Percentiles rank a stretch among this genome's conserved stretches.
phyloP scores from a whole-genome alignment of 2,113 vertebrate genomes.

The Sinocyclocheilus maitianheensis region DNA sequence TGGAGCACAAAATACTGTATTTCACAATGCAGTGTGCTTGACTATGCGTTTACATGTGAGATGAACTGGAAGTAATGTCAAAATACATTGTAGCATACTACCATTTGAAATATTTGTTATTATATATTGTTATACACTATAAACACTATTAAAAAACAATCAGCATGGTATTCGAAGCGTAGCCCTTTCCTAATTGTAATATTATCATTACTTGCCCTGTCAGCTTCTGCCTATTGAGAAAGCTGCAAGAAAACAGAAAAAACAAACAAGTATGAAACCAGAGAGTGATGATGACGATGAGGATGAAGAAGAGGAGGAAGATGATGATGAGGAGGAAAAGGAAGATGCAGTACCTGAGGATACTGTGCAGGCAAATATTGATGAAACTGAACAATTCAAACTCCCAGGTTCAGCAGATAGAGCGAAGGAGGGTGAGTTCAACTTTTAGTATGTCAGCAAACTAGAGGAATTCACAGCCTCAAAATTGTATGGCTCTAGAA shows the following conservation, averaged over 20 bases:
- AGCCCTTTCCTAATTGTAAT: background rate
- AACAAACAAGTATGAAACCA: conserved; percentile 62
- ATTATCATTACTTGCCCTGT: background rate
- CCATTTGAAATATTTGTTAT: background rate
- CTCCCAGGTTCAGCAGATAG: conserved; percentile 71
- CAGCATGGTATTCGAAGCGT: background rate
- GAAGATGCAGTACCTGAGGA: conserved; percentile 71
- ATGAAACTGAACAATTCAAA: conserved; percentile 80
- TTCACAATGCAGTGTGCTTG: background rate
- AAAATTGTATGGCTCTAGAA: fast-evolving
- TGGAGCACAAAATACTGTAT: background rate
- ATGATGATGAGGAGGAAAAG: conserved; percentile 49
- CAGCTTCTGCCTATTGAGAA: conserved; percentile 93
- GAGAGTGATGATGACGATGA: conserved; percentile 74
- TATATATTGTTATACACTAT: background rate
- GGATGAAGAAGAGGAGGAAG: conserved; percentile 64
- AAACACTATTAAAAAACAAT: background rate
- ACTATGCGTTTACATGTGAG: background rate
- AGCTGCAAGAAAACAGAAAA: conserved; percentile 84
- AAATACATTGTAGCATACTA: background rate
- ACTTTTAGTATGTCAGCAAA: background rate
- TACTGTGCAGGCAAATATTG: conserved; percentile 83
- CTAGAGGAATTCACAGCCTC: background rate
- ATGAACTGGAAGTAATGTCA: background rate
- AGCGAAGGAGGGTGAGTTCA: conserved; percentile 80